These are phyloP conservation scores for Apantesis nais DNA, from an alignment of 2,888 invertebrate genomes.

Conservation along the genomic window DNA sequence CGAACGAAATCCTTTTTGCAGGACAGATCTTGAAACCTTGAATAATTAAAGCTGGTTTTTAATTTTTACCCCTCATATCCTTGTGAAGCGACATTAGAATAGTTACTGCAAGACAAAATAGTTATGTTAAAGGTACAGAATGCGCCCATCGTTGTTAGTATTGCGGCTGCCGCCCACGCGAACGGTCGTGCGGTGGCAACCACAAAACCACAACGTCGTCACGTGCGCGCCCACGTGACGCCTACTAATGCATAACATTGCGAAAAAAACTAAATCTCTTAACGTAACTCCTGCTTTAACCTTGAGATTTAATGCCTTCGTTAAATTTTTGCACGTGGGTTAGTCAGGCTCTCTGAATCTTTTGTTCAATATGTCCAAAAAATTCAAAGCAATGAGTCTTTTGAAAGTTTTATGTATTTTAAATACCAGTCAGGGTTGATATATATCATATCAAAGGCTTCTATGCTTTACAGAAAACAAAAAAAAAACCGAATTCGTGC, in stretches of 20 bases:
- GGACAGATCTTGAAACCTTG: slow-evolving; percentile 30
- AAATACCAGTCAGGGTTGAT: neutral
- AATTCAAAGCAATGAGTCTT: slow-evolving; percentile 48
- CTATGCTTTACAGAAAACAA: slow-evolving; percentile 9
- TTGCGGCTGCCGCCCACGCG: slow-evolving; percentile 74
- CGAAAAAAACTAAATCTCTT: slow-evolving; percentile 80
- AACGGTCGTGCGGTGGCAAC: slow-evolving; percentile 68
- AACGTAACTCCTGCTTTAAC: slow-evolving; percentile 73
- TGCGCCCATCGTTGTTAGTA: slow-evolving; percentile 60
- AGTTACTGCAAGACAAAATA: slow-evolving; percentile 50
- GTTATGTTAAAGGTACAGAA: slow-evolving; percentile 48
- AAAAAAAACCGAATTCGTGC: slow-evolving; percentile 29
- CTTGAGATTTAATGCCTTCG: slow-evolving; percentile 81
- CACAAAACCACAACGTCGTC: slow-evolving; percentile 67
- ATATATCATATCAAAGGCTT: neutral
- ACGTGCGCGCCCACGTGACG: slow-evolving; percentile 83
- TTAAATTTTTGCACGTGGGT: slow-evolving; percentile 78
- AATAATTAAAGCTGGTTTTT: slow-evolving; percentile 22
- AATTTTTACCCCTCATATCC: slow-evolving; percentile 26
- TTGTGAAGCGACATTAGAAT: slow-evolving; percentile 51
- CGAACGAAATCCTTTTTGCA: slow-evolving; percentile 55
- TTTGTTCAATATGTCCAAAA: slow-evolving; percentile 71
- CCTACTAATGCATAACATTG: slow-evolving; percentile 79
- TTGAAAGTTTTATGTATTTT: slow-evolving; percentile 2
- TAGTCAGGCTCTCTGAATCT: slow-evolving; percentile 62